Percentiles rank a stretch among this genome's conserved stretches.
Conservation (phyloP, 2,888 invertebrate genomes). For the Charanyca ferruginea region DNA sequence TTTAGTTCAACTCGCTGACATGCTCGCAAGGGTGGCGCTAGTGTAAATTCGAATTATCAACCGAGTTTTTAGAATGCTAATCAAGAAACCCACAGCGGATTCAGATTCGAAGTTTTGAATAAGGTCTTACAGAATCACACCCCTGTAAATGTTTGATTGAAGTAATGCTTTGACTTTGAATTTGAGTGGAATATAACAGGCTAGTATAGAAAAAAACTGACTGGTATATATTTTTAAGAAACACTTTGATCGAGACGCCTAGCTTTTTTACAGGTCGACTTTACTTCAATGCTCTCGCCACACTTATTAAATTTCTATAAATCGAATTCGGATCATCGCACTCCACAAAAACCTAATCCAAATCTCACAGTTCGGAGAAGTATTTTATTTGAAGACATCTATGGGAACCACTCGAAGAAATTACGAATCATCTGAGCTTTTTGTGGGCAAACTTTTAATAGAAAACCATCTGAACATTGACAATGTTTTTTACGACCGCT, state of each 20-base stretch:
- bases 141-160: too few relatives aligned
- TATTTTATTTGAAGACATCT: constrained; percentile 70
- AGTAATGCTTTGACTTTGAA: too few relatives aligned
- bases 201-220: too few relatives aligned
- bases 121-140: too few relatives aligned
- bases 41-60: too few relatives aligned
- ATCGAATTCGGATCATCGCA: constrained; percentile 77
- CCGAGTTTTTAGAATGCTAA: too few relatives aligned
- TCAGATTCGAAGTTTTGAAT: too few relatives aligned
- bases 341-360: constrained; percentile 86
- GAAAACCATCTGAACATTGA: constrained; percentile 75
- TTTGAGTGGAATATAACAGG: too few relatives aligned
- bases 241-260: constrained; percentile 57
- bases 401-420: constrained; percentile 84
- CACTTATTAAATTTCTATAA: constrained; percentile 73
- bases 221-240: constrained; percentile 13
- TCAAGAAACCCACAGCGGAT: too few relatives aligned
- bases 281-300: constrained; percentile 45
- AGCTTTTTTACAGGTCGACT: constrained; percentile 59
- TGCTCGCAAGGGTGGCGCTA: too few relatives aligned
- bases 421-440: constrained; percentile 82
- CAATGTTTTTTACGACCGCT: constrained; percentile 57
- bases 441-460: constrained; percentile 79
- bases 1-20: too few relatives aligned
- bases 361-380: constrained; percentile 77